These are phyloP conservation scores for Drusus annulatus DNA, from an alignment of 1,140 invertebrate species.

Conservation along the genomic window DNA sequence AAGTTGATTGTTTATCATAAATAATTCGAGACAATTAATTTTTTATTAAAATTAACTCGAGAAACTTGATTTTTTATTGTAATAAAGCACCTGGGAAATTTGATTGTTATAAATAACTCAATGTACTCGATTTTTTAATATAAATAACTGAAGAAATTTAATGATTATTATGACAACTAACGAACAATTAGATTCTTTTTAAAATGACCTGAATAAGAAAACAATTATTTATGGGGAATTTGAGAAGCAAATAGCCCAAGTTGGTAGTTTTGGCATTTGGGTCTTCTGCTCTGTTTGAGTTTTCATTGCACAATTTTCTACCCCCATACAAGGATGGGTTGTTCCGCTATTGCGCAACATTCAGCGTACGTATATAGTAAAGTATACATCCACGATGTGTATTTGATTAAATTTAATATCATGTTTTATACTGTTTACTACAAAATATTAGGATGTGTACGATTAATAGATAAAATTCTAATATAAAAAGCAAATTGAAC, in stretches of 20 bases:
- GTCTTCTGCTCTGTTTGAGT: not conserved
- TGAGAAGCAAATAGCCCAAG: not conserved
- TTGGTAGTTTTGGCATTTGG: not conserved
- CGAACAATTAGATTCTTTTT: constrained; percentile 11
- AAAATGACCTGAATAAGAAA: not conserved
- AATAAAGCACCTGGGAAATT: no score
- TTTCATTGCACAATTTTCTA: constrained; percentile 16
- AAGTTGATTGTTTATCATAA: no score
- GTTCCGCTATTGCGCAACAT: constrained; percentile 27
- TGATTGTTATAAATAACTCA: no score
- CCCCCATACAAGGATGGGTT: constrained; percentile 8
- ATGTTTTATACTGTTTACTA: constrained; percentile 59
- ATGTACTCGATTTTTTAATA: no score
- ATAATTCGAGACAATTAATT: no score
- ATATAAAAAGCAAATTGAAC: constrained; percentile 18
- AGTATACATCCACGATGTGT: constrained; percentile 22
- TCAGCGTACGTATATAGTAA: constrained; percentile 44
- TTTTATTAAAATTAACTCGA: no score
- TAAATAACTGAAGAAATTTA: no score
- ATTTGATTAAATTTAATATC: constrained; percentile 56
- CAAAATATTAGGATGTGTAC: constrained; percentile 56
- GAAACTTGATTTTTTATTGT: no score
- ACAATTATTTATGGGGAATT: no score
- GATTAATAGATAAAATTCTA: constrained; percentile 45
- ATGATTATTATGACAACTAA: not conserved